Evolutionary conservation across 2,888 invertebrate species (phyloP).

Genomic region (Microctonus aethiopoides): DNA sequence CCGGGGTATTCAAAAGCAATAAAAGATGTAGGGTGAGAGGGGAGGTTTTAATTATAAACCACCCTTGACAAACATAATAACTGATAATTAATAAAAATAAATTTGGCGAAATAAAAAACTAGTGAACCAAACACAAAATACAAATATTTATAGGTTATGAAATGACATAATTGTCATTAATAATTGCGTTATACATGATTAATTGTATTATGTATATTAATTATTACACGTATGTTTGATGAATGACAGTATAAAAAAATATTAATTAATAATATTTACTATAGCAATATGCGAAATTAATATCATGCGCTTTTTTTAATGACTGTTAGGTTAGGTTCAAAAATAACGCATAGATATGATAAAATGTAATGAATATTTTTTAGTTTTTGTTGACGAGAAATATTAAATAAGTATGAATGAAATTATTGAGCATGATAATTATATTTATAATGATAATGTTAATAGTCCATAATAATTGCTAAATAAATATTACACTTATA

Average conservation of each 20-base stretch:
- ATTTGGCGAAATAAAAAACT: constrained; percentile 24
- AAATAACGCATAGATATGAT: background rate
- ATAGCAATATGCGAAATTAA: background rate
- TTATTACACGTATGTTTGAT: background rate
- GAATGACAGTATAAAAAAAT: background rate
- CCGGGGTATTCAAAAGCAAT: constrained; percentile 67
- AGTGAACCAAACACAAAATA: background rate
- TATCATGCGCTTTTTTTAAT: background rate
- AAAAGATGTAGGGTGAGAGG: constrained; percentile 60
- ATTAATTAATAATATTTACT: background rate
- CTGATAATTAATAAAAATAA: constrained; percentile 42
- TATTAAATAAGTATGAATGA: constrained; percentile 36
- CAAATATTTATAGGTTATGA: background rate
- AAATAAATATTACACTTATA: background rate
- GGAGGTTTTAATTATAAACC: constrained; percentile 47
- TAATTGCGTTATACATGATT: background rate
- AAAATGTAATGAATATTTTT: constrained; percentile 58
- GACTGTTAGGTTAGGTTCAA: background rate
- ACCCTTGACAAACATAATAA: constrained; percentile 46
- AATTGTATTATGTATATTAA: background rate
- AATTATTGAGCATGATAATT: background rate
- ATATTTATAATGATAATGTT: background rate
- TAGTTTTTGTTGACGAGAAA: constrained; percentile 59
- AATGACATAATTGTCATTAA: constrained; percentile 10
- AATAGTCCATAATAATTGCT: background rate